A percentile compares a stretch with the other conserved stretches of the same genome.
Evolutionary conservation across 2,888 invertebrate genomes (phyloP).

Genomic region (Sericinus montela): DNA sequence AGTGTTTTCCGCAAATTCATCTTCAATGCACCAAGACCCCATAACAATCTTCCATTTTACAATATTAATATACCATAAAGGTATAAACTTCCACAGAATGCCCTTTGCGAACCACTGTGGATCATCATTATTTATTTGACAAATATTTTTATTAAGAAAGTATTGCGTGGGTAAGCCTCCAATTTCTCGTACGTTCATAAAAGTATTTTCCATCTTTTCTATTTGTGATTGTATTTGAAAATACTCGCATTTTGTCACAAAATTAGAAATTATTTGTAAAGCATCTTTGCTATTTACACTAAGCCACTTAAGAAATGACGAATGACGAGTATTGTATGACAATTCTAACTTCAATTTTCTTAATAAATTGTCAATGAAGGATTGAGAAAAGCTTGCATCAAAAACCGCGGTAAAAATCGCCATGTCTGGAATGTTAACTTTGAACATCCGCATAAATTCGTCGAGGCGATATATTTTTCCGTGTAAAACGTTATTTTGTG

Average conservation of each 20-base stretch:
- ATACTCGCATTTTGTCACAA: neutral
- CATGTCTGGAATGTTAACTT: conserved; percentile 28
- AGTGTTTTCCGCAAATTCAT: neutral
- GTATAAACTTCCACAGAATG: conserved; percentile 1
- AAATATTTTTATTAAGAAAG: neutral
- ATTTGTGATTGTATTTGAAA: neutral
- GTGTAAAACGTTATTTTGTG: conserved; percentile 14
- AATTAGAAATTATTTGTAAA: neutral
- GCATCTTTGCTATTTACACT: neutral
- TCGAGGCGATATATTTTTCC: conserved; percentile 29
- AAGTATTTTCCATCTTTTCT: neutral
- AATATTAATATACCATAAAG: conserved; percentile 13
- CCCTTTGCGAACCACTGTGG: conserved; percentile 16
- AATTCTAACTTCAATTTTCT: neutral
- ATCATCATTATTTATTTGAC: neutral
- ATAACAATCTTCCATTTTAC: conserved; percentile 1
- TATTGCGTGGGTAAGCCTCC: conserved; percentile 1
- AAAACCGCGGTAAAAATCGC: conserved; percentile 33
- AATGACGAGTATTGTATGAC: neutral
- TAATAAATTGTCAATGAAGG: conserved; percentile 26
- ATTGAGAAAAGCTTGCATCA: conserved; percentile 26
- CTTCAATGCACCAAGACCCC: conserved; percentile 8
- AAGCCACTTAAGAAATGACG: neutral
- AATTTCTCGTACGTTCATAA: neutral
- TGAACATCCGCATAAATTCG: conserved; percentile 27